Evolutionary conservation across 1,140 invertebrate genomes (phyloP).

Genomic region (Papilio machaon): DNA sequence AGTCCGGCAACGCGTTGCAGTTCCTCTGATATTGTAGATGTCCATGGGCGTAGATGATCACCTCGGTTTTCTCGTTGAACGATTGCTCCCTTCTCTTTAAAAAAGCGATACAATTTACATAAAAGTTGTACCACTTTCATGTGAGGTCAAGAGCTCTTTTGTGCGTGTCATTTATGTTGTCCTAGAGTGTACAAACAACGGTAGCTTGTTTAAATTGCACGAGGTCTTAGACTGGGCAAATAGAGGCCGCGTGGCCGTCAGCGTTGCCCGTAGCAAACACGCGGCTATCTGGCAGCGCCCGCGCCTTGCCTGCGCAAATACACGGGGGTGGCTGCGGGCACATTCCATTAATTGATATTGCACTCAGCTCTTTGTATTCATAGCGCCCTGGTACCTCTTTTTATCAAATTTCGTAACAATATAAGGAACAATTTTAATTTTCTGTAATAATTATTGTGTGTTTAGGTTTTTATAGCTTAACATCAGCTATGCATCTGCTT

Average conservation of each 20-base stretch:
- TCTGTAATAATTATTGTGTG: not conserved
- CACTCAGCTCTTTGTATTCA: constrained; percentile 44
- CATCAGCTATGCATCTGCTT: not conserved
- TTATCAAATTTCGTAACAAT: not conserved
- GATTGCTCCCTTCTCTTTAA: no score
- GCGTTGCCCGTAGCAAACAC: constrained; percentile 16
- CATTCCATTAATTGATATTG: constrained; percentile 64
- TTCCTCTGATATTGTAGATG: no score
- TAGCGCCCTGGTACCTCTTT: constrained; percentile 45
- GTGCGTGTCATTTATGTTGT: constrained; percentile 31
- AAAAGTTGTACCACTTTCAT: constrained; percentile 3
- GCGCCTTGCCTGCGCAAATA: constrained; percentile 61
- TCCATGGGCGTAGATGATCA: no score
- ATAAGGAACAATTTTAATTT: not conserved
- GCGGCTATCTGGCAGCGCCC: constrained; percentile 58
- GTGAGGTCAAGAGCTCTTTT: constrained; percentile 26
- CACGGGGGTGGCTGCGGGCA: constrained; percentile 57
- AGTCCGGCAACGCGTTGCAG: not conserved
- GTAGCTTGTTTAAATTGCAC: constrained; percentile 56
- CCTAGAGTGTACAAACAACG: constrained; percentile 37
- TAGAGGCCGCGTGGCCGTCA: constrained; percentile 53
- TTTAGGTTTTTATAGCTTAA: not conserved
- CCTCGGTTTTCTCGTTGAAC: no score
- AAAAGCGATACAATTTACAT: not conserved
- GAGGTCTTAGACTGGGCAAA: constrained; percentile 48